Conservation (phyloP, 2,888 invertebrate species). For the Pseudococcus jackbeardsleyi region DNA sequence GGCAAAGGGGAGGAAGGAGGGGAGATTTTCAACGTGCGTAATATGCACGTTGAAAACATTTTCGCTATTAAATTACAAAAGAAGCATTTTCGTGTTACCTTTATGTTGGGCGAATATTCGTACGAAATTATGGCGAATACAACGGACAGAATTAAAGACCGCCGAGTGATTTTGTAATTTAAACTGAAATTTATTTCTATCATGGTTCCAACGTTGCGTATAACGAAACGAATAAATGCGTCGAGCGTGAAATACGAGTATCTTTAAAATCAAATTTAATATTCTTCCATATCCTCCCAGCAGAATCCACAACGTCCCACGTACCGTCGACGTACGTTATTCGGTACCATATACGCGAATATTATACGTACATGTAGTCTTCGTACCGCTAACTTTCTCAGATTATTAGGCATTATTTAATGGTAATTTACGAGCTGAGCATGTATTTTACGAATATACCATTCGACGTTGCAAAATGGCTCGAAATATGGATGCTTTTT, state of each 20-base stretch:
- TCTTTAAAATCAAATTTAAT: constrained; percentile 46
- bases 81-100: constrained; percentile 42
- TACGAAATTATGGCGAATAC: constrained; percentile 21
- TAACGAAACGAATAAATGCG: constrained; percentile 26
- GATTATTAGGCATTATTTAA: constrained; percentile 20
- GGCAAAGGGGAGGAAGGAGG: background rate
- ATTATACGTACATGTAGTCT: background rate
- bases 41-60: constrained; percentile 29
- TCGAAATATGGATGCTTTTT: too few relatives aligned
- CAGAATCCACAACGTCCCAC: background rate
- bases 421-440: constrained; percentile 3
- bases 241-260: constrained; percentile 35
- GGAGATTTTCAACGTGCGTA: background rate
- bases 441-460: constrained; percentile 1
- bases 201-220: background rate
- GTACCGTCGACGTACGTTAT: background rate
- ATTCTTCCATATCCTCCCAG: constrained; percentile 7
- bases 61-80: constrained; percentile 37
- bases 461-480: too few relatives aligned
- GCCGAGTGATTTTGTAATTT: constrained; percentile 42
- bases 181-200: constrained; percentile 42
- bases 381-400: constrained; percentile 10
- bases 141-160: constrained; percentile 34
- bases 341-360: background rate
- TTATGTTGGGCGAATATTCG: constrained; percentile 27